Conservation (phyloP, 2,888 invertebrate genomes). For the Eubasilissa splendida region DNA sequence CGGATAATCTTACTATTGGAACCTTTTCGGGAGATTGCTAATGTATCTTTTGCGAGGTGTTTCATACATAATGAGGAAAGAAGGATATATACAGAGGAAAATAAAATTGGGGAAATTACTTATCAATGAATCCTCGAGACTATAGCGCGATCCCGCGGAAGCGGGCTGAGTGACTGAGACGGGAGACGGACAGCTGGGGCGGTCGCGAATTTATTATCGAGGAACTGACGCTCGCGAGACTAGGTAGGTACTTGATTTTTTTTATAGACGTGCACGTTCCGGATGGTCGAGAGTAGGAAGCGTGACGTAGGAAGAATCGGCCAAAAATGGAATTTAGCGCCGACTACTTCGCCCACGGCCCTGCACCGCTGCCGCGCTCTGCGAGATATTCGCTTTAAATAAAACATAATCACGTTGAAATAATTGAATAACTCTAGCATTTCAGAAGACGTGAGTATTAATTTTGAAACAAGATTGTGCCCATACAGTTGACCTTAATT, state of each 20-base stretch:
- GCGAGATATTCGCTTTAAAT: slow-evolving; percentile 13
- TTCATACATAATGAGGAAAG: too few relatives aligned
- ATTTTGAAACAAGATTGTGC: slow-evolving; percentile 24
- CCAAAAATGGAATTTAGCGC: neutral
- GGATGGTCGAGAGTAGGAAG: neutral
- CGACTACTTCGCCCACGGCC: neutral
- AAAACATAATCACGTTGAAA: neutral
- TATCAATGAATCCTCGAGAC: too few relatives aligned
- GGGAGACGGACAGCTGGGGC: neutral
- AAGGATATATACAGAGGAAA: too few relatives aligned
- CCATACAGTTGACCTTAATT: slow-evolving; percentile 56
- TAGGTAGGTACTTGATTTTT: neutral
- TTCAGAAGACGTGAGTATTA: slow-evolving; percentile 16
- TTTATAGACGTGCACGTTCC: neutral
- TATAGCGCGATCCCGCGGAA: too few relatives aligned
- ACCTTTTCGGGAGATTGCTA: neutral
- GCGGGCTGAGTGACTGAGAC: neutral
- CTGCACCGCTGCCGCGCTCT: neutral
- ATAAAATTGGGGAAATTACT: too few relatives aligned
- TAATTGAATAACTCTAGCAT: neutral
- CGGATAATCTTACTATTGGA: neutral
- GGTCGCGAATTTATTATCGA: slow-evolving; percentile 1
- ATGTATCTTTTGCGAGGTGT: neutral
- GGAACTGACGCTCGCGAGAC: neutral
- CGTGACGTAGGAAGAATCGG: neutral